Evolutionary conservation across 2,113 vertebrate species (phyloP).

Genomic region (Catharus fuscescens): DNA sequence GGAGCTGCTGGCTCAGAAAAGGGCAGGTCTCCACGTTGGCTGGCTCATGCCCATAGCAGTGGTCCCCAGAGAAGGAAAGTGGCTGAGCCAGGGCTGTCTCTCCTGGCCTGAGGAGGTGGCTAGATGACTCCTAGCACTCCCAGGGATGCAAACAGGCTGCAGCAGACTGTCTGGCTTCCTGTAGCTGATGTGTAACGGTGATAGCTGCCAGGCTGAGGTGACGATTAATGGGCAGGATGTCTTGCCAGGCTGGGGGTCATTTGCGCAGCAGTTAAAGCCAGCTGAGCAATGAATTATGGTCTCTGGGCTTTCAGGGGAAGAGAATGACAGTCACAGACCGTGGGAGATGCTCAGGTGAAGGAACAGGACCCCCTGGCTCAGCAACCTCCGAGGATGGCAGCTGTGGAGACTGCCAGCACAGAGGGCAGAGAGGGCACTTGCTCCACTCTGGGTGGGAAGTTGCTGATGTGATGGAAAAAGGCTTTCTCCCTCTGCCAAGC

Average conservation of each 20-base stretch:
- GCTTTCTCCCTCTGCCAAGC: background rate
- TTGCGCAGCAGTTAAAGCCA: background rate
- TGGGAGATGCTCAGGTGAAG: background rate
- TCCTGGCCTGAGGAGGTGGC: background rate
- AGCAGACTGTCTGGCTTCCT: background rate
- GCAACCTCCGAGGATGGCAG: background rate
- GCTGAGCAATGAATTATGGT: background rate
- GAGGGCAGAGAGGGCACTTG: background rate
- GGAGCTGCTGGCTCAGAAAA: background rate
- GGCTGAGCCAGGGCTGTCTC: background rate
- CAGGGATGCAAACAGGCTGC: background rate
- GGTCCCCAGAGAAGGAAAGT: background rate
- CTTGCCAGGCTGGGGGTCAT: background rate
- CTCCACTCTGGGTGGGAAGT: background rate
- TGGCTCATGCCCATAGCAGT: background rate
- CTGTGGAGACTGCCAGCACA: background rate
- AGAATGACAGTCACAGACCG: background rate
- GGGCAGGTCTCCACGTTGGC: background rate
- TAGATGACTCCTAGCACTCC: fast-evolving
- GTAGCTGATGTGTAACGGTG: background rate
- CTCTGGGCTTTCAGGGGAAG: background rate
- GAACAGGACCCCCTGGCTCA: fast-evolving
- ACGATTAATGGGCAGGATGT: background rate
- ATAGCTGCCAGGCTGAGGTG: background rate
- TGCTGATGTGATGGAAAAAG: background rate